A percentile compares a stretch with the other conserved stretches of the same genome.
Evolutionary conservation across 2,797 vertebrate species (phyloP).

Genomic region (Dallia pectoralis): DNA sequence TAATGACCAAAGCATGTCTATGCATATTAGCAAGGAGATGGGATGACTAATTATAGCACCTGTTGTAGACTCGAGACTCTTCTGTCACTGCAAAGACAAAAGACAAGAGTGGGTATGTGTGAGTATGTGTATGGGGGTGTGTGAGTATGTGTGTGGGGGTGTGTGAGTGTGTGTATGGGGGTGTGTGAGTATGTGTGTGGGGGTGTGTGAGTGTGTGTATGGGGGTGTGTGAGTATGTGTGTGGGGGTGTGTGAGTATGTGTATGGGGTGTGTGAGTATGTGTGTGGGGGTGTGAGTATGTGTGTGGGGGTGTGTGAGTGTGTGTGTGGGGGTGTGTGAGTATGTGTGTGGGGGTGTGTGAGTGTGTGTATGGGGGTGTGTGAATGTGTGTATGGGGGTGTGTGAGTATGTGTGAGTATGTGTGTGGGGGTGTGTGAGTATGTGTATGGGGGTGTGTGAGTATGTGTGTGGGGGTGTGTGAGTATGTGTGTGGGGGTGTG

Average conservation of each 20-base stretch:
- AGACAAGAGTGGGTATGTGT: too few relatives aligned
- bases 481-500: background rate
- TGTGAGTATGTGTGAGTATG: background rate
- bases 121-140: background rate
- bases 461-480: background rate
- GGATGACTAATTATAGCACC: constrained; percentile 43
- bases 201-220: background rate
- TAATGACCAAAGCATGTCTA: constrained; percentile 33
- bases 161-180: background rate
- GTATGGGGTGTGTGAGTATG: background rate
- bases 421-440: background rate
- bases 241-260: too few relatives aligned
- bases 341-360: background rate
- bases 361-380: too few relatives aligned
- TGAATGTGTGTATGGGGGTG: too few relatives aligned
- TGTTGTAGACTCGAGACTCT: constrained; percentile 21
- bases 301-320: background rate
- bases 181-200: background rate
- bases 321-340: background rate
- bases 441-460: background rate
- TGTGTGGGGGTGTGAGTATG: too few relatives aligned
- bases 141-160: background rate
- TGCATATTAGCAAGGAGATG: constrained; percentile 3
- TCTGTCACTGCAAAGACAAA: constrained; percentile 13
- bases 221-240: background rate